Percentiles rank a stretch among this genome's conserved stretches.
Conservation (phyloP, 2,797 vertebrate species). For the Neoniphon sammara region DNA sequence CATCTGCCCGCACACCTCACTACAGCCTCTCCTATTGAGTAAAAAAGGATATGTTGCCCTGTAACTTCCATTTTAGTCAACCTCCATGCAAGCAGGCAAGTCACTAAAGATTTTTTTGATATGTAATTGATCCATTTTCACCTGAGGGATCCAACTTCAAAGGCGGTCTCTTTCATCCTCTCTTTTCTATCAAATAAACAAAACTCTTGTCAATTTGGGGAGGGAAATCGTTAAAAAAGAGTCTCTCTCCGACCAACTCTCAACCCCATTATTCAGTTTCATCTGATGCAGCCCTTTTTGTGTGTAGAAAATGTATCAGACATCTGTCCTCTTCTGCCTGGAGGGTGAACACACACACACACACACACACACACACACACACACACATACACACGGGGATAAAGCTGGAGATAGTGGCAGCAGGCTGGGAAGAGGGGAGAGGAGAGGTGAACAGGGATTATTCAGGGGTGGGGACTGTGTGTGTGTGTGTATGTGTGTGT, state of each 20-base stretch:
- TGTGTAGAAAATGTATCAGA: slow-evolving; percentile 54
- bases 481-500: too few species aligned
- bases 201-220: slow-evolving; percentile 9
- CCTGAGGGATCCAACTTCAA: slow-evolving; percentile 17
- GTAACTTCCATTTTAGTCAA: slow-evolving; percentile 36
- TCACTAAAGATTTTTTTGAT: slow-evolving; percentile 64
- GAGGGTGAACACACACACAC: slow-evolving; percentile 24
- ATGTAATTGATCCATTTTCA: slow-evolving; percentile 47
- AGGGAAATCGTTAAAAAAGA: slow-evolving; percentile 31
- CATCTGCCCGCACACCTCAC: too few species aligned
- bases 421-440: background rate
- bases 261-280: slow-evolving; percentile 32
- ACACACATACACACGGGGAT: too few species aligned
- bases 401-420: slow-evolving; percentile 3
- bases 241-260: slow-evolving; percentile 6
- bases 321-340: slow-evolving; percentile 53
- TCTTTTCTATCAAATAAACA: slow-evolving; percentile 35
- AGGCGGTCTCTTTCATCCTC: slow-evolving; percentile 41
- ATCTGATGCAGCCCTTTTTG: slow-evolving; percentile 49
- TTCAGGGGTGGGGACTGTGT: slow-evolving; percentile 1
- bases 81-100: slow-evolving; percentile 45
- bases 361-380: slow-evolving; percentile 10
- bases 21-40: background rate
- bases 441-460: background rate
- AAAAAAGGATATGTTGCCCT: slow-evolving; percentile 23